Base-by-base conservation (phyloP, 2,888 invertebrate species). In the Trissonchulus sp. region DNA sequence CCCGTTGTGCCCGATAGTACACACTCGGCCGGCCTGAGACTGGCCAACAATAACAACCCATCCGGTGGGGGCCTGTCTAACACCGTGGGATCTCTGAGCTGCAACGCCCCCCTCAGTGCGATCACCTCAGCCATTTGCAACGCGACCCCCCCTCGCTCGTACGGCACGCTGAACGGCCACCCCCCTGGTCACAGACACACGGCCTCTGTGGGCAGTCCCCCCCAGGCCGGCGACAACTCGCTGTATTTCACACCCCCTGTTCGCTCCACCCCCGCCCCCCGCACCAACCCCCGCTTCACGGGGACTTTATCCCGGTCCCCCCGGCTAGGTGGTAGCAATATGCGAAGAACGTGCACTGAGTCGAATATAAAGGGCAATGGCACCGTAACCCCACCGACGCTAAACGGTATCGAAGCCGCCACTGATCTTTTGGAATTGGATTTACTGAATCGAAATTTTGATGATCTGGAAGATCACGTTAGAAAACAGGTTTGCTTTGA, bases 251-350 rank as follows among this genome's bases (percentile, higher is more conserved):
- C 72, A 15, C 72, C 36, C 28, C 72, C 69, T 15, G 35, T 3
- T 31, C 34, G 34, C 8, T 28, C 23, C 2, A 23, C 68, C n/a
- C 68, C 65, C 8, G 37, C 33, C 18, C 74, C 74, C 2, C 65
- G 74, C 28, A 74, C 74, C 68, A 74, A 74, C 31, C 74, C 74
- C 18, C n/a, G 74, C 2, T 74, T 31, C 38, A 18, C 3, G 2
- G 65, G 65, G 8, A n/a, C 28, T 30, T 33, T 23, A 30, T 23
- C 38, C 30, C 3, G 23, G 73, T 35, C 8, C 63, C 63, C 8
- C 31, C 73, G 73, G 30, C 36, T 18, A 8, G 48, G 48, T 23
- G 23, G 48, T 48, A 23, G 8, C 23, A 8, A 48, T 48, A 48
- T 48, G 48, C 48, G 48, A 8, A 48, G 48, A 23, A 48, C 48